A percentile compares a stretch with the other conserved stretches of the same genome.
These are phyloP conservation scores for Aspidiotus rigidus DNA, from an alignment of 2,888 invertebrate species.

Conservation along the genomic window DNA sequence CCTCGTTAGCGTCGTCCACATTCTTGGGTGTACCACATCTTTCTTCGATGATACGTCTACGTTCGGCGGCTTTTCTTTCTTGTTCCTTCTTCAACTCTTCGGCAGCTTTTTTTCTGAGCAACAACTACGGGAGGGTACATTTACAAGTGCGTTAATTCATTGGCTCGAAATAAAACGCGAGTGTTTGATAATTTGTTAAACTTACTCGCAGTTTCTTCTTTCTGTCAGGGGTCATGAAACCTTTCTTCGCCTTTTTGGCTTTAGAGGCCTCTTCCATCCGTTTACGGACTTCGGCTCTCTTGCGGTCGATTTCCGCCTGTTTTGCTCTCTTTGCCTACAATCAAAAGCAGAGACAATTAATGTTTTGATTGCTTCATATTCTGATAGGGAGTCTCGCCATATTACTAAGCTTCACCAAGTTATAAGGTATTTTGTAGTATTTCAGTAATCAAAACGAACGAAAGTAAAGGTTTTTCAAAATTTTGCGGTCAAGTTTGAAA, in stretches of 20 bases:
- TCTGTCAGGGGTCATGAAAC: slow-evolving; percentile 99
- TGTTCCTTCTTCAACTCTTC: slow-evolving; percentile 99
- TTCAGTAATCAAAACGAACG: too few species aligned
- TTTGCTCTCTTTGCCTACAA: slow-evolving; percentile 81
- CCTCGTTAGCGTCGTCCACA: slow-evolving; percentile 87
- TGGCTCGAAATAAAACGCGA: not conserved
- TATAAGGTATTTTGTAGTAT: too few species aligned
- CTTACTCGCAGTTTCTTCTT: slow-evolving; percentile 99
- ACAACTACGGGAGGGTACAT: slow-evolving; percentile 54
- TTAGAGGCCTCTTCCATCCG: slow-evolving; percentile 98
- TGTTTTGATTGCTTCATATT: too few species aligned
- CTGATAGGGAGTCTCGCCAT: too few species aligned
- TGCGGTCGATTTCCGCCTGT: slow-evolving; percentile 95
- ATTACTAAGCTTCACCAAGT: too few species aligned
- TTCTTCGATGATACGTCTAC: slow-evolving; percentile 93
- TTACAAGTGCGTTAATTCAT: not conserved
- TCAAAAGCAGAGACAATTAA: not conserved
- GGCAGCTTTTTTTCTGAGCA: slow-evolving; percentile 99
- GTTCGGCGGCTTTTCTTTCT: slow-evolving; percentile 95
- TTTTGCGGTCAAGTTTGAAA: too few species aligned
- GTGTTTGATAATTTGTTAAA: slow-evolving; percentile 37
- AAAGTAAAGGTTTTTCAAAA: too few species aligned
- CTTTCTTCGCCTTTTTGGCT: slow-evolving; percentile 98
- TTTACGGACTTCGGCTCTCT: slow-evolving; percentile 97
- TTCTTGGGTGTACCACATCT: slow-evolving; percentile 87